Percentiles rank a stretch among this genome's conserved stretches.
phyloP scores from a whole-genome alignment of 2,888 invertebrate species.

The Xylota segnis region DNA sequence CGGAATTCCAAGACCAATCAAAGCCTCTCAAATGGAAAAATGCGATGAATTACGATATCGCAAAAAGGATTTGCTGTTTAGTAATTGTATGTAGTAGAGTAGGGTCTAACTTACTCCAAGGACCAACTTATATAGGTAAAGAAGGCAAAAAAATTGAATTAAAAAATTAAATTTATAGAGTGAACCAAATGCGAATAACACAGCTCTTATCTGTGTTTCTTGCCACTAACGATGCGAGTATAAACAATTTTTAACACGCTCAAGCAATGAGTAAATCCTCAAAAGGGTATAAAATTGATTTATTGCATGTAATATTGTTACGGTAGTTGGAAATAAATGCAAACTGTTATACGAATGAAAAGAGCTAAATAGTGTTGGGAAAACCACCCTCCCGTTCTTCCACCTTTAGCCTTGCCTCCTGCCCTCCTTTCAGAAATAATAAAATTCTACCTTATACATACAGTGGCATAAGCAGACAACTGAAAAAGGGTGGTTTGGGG shows the following conservation, averaged over 20 bases:
- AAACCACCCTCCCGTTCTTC: background rate
- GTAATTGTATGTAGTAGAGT: too few relatives aligned
- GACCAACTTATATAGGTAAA: too few relatives aligned
- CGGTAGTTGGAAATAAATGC: constrained; percentile 73
- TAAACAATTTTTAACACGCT: constrained; percentile 50
- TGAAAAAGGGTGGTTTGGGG: constrained; percentile 41
- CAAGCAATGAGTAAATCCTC: constrained; percentile 54
- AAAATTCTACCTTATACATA: constrained; percentile 54
- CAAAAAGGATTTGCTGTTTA: too few relatives aligned
- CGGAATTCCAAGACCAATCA: too few relatives aligned
- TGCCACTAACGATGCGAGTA: constrained; percentile 3
- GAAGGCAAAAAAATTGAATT: too few relatives aligned
- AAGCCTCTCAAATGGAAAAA: too few relatives aligned
- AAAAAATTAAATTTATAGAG: background rate
- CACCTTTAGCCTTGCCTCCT: constrained; percentile 4
- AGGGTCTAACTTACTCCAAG: too few relatives aligned
- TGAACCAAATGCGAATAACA: too few relatives aligned
- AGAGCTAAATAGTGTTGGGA: constrained; percentile 50
- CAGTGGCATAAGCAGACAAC: constrained; percentile 33
- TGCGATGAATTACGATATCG: too few relatives aligned
- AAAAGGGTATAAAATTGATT: constrained; percentile 68
- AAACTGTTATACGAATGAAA: constrained; percentile 67
- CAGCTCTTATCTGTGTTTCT: background rate
- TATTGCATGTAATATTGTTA: constrained; percentile 66
- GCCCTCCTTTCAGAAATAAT: constrained; percentile 39